phyloP scores from a whole-genome alignment of 1,140 invertebrate species.

The Hirudo medicinalis region DNA sequence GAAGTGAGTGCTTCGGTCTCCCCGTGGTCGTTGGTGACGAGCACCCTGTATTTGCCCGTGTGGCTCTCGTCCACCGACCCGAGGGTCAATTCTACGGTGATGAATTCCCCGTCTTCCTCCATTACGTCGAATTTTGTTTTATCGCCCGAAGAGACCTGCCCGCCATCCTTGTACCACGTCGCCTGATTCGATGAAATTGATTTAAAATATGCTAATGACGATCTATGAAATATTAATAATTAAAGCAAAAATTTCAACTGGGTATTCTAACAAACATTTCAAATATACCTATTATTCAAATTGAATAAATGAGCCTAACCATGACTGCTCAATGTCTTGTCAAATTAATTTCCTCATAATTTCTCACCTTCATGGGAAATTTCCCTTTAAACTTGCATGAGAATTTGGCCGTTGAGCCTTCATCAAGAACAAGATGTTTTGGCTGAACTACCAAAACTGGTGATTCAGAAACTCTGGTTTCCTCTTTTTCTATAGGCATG shows the following conservation, averaged over 20 bases:
- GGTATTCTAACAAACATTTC: too few relatives aligned
- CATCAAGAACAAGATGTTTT: slow-evolving; percentile 33
- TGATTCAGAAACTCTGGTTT: neutral
- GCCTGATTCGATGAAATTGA: neutral
- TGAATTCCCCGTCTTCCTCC: slow-evolving; percentile 5
- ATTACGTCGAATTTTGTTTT: neutral
- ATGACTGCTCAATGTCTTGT: too few relatives aligned
- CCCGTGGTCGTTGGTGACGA: too few relatives aligned
- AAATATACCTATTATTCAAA: too few relatives aligned
- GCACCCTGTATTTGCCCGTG: too few relatives aligned
- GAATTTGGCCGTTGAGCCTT: slow-evolving; percentile 30
- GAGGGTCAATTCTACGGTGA: neutral
- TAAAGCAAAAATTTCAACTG: too few relatives aligned
- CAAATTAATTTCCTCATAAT: neutral
- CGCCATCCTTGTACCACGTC: slow-evolving; percentile 7
- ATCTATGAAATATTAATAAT: too few relatives aligned
- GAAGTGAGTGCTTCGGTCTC: too few relatives aligned
- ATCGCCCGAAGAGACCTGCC: neutral
- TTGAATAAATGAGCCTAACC: too few relatives aligned
- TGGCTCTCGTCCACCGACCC: too few relatives aligned
- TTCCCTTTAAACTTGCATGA: slow-evolving; percentile 30
- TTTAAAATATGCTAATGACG: slow-evolving; percentile 5
- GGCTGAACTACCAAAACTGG: slow-evolving; percentile 29
- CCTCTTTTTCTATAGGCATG: too few relatives aligned
- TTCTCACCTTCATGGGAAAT: neutral